These are phyloP conservation scores for Dromococcyx pavoninus DNA, from an alignment of 2,797 vertebrate genomes.

Conservation along the genomic window DNA sequence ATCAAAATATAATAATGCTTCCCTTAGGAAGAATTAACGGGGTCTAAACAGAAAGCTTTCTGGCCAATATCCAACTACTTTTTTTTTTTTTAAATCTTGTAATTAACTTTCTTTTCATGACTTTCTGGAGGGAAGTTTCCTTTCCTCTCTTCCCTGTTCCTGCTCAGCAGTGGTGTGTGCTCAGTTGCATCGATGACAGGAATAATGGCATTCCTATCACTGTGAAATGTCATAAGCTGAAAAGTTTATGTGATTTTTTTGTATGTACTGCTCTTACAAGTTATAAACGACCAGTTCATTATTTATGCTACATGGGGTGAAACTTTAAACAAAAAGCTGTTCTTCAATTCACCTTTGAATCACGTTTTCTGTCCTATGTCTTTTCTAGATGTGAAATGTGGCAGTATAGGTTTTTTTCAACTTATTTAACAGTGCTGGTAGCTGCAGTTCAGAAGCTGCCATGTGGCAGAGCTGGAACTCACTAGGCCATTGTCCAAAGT, in stretches of 20 bases:
- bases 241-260: background rate
- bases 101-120: slow-evolving; percentile 11
- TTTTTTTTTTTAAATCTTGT: rapidly evolving
- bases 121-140: background rate
- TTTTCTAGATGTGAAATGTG: background rate
- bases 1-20: background rate
- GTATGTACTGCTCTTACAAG: background rate
- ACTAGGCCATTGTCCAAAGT: background rate
- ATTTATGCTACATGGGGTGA: rapidly evolving
- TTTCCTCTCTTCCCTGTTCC: background rate
- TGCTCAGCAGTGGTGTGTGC: background rate
- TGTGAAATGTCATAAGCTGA: rapidly evolving
- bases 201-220: background rate
- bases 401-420: background rate
- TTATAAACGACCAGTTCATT: background rate
- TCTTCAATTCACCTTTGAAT: background rate
- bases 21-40: slow-evolving; percentile 36
- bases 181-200: background rate
- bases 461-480: background rate
- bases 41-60: slow-evolving; percentile 5
- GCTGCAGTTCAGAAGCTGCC: background rate
- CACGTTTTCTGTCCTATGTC: background rate
- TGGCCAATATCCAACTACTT: background rate
- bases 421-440: background rate
- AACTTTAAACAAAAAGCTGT: background rate